phyloP scores from a whole-genome alignment of 2,113 vertebrate genomes.

The Muntiacus muntjak region DNA sequence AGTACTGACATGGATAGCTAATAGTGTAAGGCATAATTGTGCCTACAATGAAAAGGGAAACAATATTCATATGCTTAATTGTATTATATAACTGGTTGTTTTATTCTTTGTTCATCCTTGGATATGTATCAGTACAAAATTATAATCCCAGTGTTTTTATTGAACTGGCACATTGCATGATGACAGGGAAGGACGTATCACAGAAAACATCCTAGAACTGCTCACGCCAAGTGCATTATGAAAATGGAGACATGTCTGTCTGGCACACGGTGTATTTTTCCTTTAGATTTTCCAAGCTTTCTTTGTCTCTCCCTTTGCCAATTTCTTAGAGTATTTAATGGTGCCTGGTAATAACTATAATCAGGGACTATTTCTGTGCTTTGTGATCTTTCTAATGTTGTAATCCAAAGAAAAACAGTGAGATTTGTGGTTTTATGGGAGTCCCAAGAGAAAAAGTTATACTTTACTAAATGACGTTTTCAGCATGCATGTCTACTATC shows the following conservation, averaged over 20 bases:
- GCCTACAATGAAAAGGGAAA: not conserved
- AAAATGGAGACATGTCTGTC: constrained; percentile 4
- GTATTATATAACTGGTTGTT: not conserved
- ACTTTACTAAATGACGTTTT: constrained; percentile 42
- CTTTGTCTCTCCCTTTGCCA: not conserved
- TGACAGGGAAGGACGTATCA: not conserved
- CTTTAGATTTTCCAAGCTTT: not conserved
- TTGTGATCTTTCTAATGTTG: not conserved
- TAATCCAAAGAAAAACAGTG: constrained; percentile 40
- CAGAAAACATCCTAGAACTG: constrained; percentile 32
- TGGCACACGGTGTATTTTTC: constrained; percentile 29
- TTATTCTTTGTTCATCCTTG: constrained; percentile 1
- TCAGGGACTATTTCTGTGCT: constrained; percentile 14
- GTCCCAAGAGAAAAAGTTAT: constrained; percentile 28
- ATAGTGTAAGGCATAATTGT: not conserved
- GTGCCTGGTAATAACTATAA: constrained; percentile 34
- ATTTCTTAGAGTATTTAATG: constrained; percentile 11
- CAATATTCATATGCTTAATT: not conserved
- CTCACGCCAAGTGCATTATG: not conserved
- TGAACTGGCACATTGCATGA: constrained; percentile 23
- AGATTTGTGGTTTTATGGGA: not conserved
- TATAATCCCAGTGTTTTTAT: constrained; percentile 31
- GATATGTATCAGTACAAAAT: not conserved
- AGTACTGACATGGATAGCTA: not conserved
- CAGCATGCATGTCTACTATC: not conserved